Conservation (phyloP, 2,888 invertebrate species). For the Leucania comma region DNA sequence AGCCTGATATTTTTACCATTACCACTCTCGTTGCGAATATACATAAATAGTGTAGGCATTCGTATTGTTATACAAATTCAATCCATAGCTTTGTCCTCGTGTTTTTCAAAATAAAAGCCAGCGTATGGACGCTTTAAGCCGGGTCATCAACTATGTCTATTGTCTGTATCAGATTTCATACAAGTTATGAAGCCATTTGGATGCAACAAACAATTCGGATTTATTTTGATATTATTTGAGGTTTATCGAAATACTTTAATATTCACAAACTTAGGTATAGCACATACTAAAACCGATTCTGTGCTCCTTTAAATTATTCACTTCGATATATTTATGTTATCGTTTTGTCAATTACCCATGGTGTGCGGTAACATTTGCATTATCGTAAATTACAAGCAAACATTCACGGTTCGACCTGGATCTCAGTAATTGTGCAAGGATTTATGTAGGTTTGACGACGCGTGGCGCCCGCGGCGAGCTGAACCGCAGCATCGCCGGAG, state of each 20-base stretch:
- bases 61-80: slow-evolving; percentile 36
- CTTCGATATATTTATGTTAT: slow-evolving; percentile 16
- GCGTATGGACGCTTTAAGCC: slow-evolving; percentile 35
- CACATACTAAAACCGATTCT: neutral
- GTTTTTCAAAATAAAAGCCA: slow-evolving; percentile 43
- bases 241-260: neutral
- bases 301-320: slow-evolving; percentile 1
- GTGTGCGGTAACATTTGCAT: slow-evolving; percentile 22
- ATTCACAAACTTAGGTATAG: slow-evolving; percentile 13
- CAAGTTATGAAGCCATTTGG: slow-evolving; percentile 39
- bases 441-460: slow-evolving; percentile 64
- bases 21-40: slow-evolving; percentile 19
- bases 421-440: slow-evolving; percentile 57
- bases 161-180: slow-evolving; percentile 40
- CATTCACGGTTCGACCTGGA: slow-evolving; percentile 41
- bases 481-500: slow-evolving; percentile 48
- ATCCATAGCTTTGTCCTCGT: slow-evolving; percentile 15
- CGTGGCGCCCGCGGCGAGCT: slow-evolving; percentile 52
- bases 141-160: slow-evolving; percentile 43
- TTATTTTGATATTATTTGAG: slow-evolving; percentile 7
- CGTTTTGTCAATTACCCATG: slow-evolving; percentile 10
- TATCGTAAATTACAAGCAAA: slow-evolving; percentile 37
- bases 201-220: slow-evolving; percentile 18
- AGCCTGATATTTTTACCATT: slow-evolving; percentile 26
- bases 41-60: slow-evolving; percentile 14